Evolutionary conservation across 2,888 invertebrate species (phyloP), one percentile per base, ranked within the genome.

Genomic region (Mesorhabditis sp.): DNA sequence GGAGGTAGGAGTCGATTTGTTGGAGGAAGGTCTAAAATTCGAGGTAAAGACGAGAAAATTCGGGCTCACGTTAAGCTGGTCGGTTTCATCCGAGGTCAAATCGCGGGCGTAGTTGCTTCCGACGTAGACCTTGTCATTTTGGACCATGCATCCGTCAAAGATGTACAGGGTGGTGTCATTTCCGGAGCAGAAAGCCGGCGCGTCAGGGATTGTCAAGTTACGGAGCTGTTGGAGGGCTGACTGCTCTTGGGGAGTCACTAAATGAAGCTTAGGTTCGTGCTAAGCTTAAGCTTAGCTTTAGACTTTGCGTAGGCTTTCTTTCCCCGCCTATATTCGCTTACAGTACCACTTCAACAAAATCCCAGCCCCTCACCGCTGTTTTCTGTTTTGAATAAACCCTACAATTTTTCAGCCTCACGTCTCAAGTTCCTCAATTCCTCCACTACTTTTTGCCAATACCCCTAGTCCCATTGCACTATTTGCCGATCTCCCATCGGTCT

Each of bases 141-240:
- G 41, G 65, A 73, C 68, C 50, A 65, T 72, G 69, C 70, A 74
- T 28, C 76, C 76, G 66, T 76, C 77, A 62, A 77, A 77, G 69
- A 77, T 77, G 71, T 77, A 77, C 67, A 78, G 77, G n/a, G 77
- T 77, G n/a, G 78, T 78, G 61, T 68, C 72, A 61, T 77, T 70
- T 63, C 69, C 76, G 28, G 65, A 67, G 70, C 78, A 78, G 77
- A 78, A 78, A 15, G 68, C 67, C 28, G 78, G 78, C 69, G 62
- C 61, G 42, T n/a, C 44, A 13, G 58, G 58, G 58, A n/a, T 13
- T 50, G 7, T 10, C 58, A 50, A 50, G 58, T n/a, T 50, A n/a
- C 58, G 58, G 10, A 50, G n/a, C 58, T 50, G 58, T n/a, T 50
- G 58, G n/a, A 50, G 58, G 58, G 58, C 58, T 50, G 7, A 10